Percentiles rank a stretch among this genome's conserved stretches.
Conservation (phyloP, 2,797 vertebrate genomes). For the Apodemus agrarius region DNA sequence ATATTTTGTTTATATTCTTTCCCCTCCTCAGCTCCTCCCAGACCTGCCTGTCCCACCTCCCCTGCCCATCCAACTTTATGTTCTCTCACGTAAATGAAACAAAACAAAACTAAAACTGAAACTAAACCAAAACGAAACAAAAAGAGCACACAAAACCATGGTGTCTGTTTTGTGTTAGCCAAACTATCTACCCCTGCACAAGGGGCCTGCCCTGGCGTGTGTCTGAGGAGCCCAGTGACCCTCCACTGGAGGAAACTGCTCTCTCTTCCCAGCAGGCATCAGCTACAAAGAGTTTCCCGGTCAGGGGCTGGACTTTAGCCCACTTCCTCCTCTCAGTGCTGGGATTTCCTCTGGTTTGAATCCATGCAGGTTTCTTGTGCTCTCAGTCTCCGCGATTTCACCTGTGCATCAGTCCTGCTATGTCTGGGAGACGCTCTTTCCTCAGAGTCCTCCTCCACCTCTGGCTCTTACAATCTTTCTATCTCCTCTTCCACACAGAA, state of each 20-base stretch:
- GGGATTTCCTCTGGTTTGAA: not conserved
- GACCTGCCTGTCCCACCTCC: too few species aligned
- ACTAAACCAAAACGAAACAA: not conserved
- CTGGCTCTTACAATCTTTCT: not conserved
- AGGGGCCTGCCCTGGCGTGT: too few species aligned
- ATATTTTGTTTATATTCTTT: not conserved
- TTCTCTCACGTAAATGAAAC: not conserved
- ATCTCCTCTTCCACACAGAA: slow-evolving; percentile 6
- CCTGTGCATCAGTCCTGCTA: not conserved
- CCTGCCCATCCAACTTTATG: not conserved
- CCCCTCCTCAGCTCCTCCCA: not conserved
- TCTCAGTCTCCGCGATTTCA: too few species aligned
- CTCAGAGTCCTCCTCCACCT: not conserved
- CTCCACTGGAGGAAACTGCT: not conserved
- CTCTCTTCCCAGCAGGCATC: not conserved
- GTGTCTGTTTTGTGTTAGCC: not conserved
- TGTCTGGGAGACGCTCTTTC: not conserved
- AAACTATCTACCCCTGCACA: not conserved
- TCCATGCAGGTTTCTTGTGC: not conserved
- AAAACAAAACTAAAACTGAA: not conserved
- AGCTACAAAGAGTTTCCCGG: not conserved
- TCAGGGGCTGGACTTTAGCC: not conserved
- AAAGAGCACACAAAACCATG: not conserved
- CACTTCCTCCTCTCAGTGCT: not conserved
- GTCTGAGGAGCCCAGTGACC: not conserved